Conservation (phyloP, 30 jellyfish, hydroid and myxozoan genomes). For the Aurelia sp. region DNA sequence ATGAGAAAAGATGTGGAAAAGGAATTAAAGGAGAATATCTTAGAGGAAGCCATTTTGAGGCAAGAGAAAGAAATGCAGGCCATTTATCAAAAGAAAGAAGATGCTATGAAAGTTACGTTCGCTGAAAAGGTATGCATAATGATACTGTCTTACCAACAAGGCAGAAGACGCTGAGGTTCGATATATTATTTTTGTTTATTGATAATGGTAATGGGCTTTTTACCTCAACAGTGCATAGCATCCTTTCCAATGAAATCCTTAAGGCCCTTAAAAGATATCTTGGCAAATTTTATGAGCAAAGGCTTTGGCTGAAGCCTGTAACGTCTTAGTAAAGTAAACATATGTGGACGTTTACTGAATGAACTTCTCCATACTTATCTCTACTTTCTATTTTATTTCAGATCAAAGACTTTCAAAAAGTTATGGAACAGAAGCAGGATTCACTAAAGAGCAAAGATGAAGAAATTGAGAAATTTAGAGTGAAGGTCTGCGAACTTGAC, state of each 20-base stretch:
- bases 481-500: slow-evolving; percentile 41
- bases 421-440: slow-evolving; percentile 86
- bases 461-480: slow-evolving; percentile 62
- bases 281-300: too few species aligned
- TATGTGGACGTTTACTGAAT: too few species aligned
- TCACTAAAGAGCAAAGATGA: slow-evolving; percentile 70
- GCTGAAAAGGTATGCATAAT: slow-evolving; percentile 78
- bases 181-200: too few species aligned
- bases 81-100: slow-evolving; percentile 87
- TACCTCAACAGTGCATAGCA: too few species aligned
- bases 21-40: slow-evolving; percentile 62
- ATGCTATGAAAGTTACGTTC: slow-evolving; percentile 74
- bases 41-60: slow-evolving; percentile 80
- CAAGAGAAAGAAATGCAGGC: slow-evolving; percentile 87
- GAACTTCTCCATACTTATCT: too few species aligned
- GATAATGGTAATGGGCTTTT: too few species aligned
- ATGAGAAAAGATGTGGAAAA: slow-evolving; percentile 68
- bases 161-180: too few species aligned
- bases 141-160: too few species aligned
- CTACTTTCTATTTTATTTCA: not conserved
- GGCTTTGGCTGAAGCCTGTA: too few species aligned
- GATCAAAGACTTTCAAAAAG: slow-evolving; percentile 83
- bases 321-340: too few species aligned
- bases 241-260: too few species aligned
- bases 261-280: too few species aligned